Conservation (phyloP, 2,888 invertebrate species). For the Drosophila paranaensis region DNA sequence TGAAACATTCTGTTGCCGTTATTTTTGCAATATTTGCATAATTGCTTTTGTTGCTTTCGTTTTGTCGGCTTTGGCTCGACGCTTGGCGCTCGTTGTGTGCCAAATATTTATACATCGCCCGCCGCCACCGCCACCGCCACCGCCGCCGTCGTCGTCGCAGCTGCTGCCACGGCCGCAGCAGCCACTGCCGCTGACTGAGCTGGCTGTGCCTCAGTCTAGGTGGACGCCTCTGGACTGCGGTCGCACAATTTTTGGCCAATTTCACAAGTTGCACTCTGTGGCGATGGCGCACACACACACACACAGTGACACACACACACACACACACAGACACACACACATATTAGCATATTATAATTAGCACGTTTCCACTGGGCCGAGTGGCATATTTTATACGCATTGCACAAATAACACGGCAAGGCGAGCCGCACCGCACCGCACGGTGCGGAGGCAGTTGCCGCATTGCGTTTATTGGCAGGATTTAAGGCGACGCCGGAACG, state of each 20-base stretch:
- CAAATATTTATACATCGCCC: conserved; percentile 61
- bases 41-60: conserved; percentile 73
- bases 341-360: conserved; percentile 72
- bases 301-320: background rate
- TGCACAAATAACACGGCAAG: conserved; percentile 49
- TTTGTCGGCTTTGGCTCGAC: conserved; percentile 55
- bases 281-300: conserved; percentile 16
- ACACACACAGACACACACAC: conserved; percentile 2
- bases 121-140: background rate
- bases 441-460: conserved; percentile 38
- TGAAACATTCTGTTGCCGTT: conserved; percentile 57
- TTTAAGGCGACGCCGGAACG: conserved; percentile 32
- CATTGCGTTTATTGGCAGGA: conserved; percentile 60
- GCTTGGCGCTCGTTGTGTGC: conserved; percentile 36
- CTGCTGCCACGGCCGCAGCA: background rate
- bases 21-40: conserved; percentile 74
- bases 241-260: conserved; percentile 65
- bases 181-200: conserved; percentile 5
- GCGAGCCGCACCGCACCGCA: conserved; percentile 2
- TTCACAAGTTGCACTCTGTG: conserved; percentile 62
- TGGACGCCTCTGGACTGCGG: conserved; percentile 43
- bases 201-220: conserved; percentile 27
- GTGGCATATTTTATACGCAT: conserved; percentile 60
- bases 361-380: conserved; percentile 60
- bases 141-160: background rate